Evolutionary conservation across 2,113 vertebrate species (phyloP).

Genomic region (Todiramphus chloris): DNA sequence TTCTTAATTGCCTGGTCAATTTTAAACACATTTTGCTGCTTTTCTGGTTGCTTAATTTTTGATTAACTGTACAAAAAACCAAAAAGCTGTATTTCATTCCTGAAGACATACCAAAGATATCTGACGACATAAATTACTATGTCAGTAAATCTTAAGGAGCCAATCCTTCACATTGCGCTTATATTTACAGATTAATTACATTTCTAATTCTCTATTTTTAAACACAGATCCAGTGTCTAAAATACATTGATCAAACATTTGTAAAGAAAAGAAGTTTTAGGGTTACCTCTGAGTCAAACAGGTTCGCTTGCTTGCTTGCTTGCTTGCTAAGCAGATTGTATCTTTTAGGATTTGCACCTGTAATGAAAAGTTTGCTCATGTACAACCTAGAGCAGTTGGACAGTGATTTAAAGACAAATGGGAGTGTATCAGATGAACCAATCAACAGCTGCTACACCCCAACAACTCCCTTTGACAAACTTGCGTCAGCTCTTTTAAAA

Average conservation of each 20-base stretch:
- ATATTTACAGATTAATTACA: conserved; percentile 6
- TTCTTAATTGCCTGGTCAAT: neutral
- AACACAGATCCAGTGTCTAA: neutral
- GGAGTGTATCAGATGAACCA: conserved; percentile 77
- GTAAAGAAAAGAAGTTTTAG: neutral
- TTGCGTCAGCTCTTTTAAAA: conserved; percentile 75
- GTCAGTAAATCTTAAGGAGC: neutral
- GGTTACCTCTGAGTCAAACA: conserved; percentile 68
- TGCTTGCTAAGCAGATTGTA: neutral
- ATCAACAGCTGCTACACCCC: conserved; percentile 69
- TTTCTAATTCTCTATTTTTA: neutral
- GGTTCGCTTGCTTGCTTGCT: conserved; percentile 20
- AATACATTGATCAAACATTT: neutral
- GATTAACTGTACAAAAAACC: neutral
- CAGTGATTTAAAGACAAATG: conserved; percentile 81
- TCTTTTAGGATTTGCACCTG: conserved; percentile 56
- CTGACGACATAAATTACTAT: neutral
- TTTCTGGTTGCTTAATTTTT: neutral
- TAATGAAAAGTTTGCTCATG: conserved; percentile 60
- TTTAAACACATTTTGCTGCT: neutral
- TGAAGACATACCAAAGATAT: neutral
- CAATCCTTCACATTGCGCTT: neutral
- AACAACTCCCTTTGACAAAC: conserved; percentile 74
- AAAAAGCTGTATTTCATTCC: neutral
- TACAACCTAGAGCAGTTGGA: conserved; percentile 55